These are phyloP conservation scores for Pogonognathellus flavescens DNA, from an alignment of 1,140 invertebrate genomes.

Conservation along the genomic window DNA sequence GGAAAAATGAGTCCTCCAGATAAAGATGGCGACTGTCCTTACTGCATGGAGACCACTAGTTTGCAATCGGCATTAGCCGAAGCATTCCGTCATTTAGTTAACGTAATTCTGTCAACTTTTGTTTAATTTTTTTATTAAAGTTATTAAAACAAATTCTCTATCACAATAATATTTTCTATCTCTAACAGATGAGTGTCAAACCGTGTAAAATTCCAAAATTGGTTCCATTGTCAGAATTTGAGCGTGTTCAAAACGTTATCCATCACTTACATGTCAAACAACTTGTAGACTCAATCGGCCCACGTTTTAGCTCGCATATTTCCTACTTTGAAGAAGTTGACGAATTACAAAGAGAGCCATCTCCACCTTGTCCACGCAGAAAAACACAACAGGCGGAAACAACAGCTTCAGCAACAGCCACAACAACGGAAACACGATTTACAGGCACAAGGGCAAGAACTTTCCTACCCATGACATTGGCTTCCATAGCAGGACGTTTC, in stretches of 20 bases:
- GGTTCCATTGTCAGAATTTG: conserved; percentile 72
- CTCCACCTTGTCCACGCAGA: conserved; percentile 1
- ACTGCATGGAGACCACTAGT: conserved; percentile 56
- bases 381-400: neutral
- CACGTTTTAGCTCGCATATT: conserved; percentile 65
- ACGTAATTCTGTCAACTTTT: conserved; percentile 44
- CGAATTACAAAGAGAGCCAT: conserved; percentile 7
- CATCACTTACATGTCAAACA: conserved; percentile 72
- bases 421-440: neutral
- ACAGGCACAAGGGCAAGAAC: neutral
- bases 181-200: conserved; percentile 71
- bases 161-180: conserved; percentile 57
- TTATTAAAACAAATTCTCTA: no score
- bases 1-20: conserved; percentile 55
- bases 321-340: conserved; percentile 42
- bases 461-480: conserved; percentile 62
- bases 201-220: conserved; percentile 71
- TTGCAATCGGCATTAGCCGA: conserved; percentile 61
- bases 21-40: conserved; percentile 56
- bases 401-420: no score
- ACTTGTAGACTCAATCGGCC: conserved; percentile 67
- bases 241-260: conserved; percentile 74
- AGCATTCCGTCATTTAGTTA: conserved; percentile 61
- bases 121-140: no score
- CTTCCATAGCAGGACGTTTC: conserved; percentile 56